A percentile compares a stretch with the other conserved stretches of the same genome.
Conservation (phyloP, 92 coral and sea anemone genomes). For the Umimayanthus kanabou region DNA sequence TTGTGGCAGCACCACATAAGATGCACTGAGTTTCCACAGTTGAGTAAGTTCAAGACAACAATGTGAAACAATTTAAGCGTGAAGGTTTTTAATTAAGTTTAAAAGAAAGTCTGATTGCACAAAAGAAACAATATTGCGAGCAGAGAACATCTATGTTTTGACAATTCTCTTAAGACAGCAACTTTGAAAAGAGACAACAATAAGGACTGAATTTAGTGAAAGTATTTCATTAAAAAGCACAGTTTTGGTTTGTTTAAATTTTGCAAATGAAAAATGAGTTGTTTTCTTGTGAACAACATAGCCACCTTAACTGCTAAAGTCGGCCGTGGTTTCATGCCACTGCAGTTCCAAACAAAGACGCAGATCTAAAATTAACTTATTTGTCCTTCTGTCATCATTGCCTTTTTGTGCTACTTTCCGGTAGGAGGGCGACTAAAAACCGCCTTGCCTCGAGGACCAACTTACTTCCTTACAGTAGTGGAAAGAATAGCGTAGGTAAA, state of each 20-base stretch:
- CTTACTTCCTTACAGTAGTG: neutral
- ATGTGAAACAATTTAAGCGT: neutral
- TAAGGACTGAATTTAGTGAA: neutral
- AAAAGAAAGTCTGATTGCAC: too few relatives aligned
- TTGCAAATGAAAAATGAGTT: neutral
- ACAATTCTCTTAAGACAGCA: neutral
- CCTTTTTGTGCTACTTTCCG: neutral
- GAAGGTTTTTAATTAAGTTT: neutral
- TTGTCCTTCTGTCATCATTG: too few relatives aligned
- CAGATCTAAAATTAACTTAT: too few relatives aligned
- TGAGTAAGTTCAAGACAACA: neutral
- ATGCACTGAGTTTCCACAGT: neutral
- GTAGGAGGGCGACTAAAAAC: neutral
- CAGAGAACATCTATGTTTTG: neutral
- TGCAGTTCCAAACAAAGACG: neutral
- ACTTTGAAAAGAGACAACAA: neutral
- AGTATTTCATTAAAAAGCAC: too few relatives aligned
- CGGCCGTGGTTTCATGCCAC: neutral
- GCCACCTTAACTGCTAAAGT: neutral
- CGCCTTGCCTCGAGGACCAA: neutral
- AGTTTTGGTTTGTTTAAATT: neutral
- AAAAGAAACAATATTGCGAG: neutral
- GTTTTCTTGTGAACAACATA: neutral
- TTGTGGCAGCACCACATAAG: neutral
- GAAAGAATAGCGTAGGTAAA: too few relatives aligned